A percentile compares a stretch with the other conserved stretches of the same genome.
Conservation (phyloP, 37 sponge, comb jelly and placozoan genomes). For the Cliona cf. orientalis region DNA sequence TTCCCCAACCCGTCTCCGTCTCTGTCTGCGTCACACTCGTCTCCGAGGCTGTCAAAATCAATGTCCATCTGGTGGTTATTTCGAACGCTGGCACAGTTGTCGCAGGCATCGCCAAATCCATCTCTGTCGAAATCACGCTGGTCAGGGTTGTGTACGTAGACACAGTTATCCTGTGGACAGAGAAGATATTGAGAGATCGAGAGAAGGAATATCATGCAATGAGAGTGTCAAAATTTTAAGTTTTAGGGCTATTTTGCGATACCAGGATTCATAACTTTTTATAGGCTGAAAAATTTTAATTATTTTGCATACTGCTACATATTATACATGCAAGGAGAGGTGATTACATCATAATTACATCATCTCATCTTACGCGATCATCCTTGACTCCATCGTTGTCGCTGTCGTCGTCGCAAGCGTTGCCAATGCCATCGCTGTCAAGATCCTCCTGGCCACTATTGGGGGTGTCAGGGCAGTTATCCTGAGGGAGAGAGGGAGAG, state of each 20-base stretch:
- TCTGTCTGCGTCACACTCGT: slow-evolving; percentile 80
- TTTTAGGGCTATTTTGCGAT: not conserved
- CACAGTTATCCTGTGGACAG: slow-evolving; percentile 73
- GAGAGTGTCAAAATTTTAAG: too few species aligned
- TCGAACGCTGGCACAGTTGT: slow-evolving; percentile 68
- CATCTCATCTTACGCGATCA: slow-evolving; percentile 50
- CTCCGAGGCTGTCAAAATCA: slow-evolving; percentile 80
- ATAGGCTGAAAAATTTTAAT: too few species aligned
- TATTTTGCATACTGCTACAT: not conserved
- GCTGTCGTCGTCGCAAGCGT: slow-evolving; percentile 77
- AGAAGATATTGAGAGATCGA: not conserved
- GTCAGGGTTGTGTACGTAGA: slow-evolving; percentile 32
- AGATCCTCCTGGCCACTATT: slow-evolving; percentile 78
- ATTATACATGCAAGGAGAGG: not conserved
- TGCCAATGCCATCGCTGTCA: slow-evolving; percentile 80
- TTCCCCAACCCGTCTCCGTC: slow-evolving; percentile 82
- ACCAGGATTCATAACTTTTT: too few species aligned
- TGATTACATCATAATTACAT: not conserved
- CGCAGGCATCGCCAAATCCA: slow-evolving; percentile 82
- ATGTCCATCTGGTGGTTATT: slow-evolving; percentile 76
- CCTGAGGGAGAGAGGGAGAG: slow-evolving; percentile 26
- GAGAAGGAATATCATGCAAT: not conserved
- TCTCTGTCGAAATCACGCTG: slow-evolving; percentile 82
- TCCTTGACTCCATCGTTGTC: slow-evolving; percentile 78
- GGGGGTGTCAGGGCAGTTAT: slow-evolving; percentile 79